Conservation (phyloP, 2,797 vertebrate genomes). For the Muscicapa striata region DNA sequence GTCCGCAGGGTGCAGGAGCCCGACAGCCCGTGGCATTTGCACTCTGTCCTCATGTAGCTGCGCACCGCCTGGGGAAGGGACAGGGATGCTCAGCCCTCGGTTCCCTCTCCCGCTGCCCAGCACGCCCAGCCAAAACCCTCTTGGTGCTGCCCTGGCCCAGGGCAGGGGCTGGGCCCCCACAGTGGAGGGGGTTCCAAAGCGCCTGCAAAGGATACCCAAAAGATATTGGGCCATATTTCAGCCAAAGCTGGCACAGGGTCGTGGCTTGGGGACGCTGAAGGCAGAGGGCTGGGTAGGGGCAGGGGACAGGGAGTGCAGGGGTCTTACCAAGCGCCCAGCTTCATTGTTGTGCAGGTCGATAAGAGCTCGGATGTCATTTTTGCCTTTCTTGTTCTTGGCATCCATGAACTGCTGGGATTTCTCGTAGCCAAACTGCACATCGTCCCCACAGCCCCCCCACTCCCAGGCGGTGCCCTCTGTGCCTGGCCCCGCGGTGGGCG, state of each 20-base stretch:
- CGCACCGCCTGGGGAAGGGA: constrained; percentile 86
- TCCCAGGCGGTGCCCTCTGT: constrained; percentile 91
- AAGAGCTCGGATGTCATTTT: constrained; percentile 93
- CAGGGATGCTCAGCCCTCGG: fast-evolving
- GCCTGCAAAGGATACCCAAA: not conserved
- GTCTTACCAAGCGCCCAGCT: constrained; percentile 92
- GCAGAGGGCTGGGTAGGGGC: not conserved
- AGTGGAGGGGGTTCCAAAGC: not conserved
- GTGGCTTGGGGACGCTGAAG: not conserved
- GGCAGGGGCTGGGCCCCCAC: not conserved
- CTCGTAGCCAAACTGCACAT: constrained; percentile 96
- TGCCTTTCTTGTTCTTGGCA: constrained; percentile 89
- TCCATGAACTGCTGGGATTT: constrained; percentile 99
- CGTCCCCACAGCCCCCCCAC: constrained; percentile 97
- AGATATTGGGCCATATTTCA: not conserved
- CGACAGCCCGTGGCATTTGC: constrained; percentile 96
- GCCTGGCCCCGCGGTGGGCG: constrained; percentile 69
- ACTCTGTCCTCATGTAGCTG: constrained; percentile 96
- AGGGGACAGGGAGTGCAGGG: not conserved
- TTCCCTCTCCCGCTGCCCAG: not conserved
- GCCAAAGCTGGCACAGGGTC: not conserved
- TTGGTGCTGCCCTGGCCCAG: not conserved
- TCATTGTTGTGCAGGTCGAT: constrained; percentile 98
- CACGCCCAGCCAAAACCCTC: not conserved
- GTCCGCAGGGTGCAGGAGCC: constrained; percentile 95